Base-by-base conservation (phyloP, 2,888 invertebrate species). In the Mesodorylaimus sp. region DNA sequence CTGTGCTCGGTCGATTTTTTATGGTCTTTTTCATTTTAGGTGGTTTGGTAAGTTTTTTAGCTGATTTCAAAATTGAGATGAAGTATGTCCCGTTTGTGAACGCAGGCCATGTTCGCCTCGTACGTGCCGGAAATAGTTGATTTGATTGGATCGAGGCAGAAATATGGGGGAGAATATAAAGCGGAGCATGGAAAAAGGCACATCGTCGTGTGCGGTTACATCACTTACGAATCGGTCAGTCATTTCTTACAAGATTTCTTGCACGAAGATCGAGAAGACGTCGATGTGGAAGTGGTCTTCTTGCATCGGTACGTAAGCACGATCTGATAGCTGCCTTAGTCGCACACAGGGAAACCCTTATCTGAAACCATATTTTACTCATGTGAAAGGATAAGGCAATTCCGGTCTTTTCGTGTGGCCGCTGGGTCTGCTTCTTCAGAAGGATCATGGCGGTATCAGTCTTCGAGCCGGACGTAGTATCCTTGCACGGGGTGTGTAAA, bases 121-220 rank as follows among this genome's bases (percentile, higher is more conserved):
- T 93, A 91, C 83, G 89, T 97, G 76, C 95, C 95, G 74, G 95
- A 97, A 83, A 93, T 97, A 78, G 89, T 88, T 74, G 93, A 95
- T 79, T 83, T 95, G 77, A 85, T 95, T 75, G 91, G 93, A 76
- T 88, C 89, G 78, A 83, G 93, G 74, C 85, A 88, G 79, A 91
- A 93, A 79, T 95, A 93, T 79, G 89, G 89, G 77, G 95, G 95
- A 77, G 83, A 86, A 74, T 95, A 91, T 82, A 88, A 79, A 83
- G 91, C 93, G 79, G 95, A 95, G 80, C 85, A 88, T 78, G 93
- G 93, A 79, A 89, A 89, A 84, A 88, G 97, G 79, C 97, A 97
- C 77, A 97, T 99, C 73, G 95, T 99, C 68, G 93, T 99, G 66
- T 99, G 97, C 77, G 97, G 97, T 64, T 95, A 97, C 75, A 99